phyloP scores from a whole-genome alignment of 2,797 vertebrate species.

The Moxostoma hubbsi region DNA sequence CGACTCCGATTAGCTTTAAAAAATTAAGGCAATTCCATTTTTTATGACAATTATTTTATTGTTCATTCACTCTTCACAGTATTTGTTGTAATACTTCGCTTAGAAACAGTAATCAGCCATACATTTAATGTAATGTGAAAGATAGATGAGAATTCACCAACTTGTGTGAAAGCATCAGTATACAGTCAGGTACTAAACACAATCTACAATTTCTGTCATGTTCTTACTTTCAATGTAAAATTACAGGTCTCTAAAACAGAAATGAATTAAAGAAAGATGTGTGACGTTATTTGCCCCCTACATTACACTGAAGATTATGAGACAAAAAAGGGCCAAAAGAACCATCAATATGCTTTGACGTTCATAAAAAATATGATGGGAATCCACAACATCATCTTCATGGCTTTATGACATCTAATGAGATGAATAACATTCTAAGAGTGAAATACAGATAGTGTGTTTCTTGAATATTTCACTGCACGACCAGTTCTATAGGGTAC shows the following conservation, averaged over 20 bases:
- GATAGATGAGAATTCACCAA: neutral
- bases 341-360: neutral
- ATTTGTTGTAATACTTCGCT: neutral
- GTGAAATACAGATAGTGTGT: neutral
- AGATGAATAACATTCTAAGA: neutral
- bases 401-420: neutral
- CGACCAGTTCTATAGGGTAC: too few species aligned
- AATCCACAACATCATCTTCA: conserved; percentile 4
- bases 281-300: too few species aligned
- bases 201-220: too few species aligned
- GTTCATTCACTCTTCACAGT: too few species aligned
- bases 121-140: neutral
- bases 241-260: too few species aligned
- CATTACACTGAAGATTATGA: neutral
- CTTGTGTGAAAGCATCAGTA: neutral
- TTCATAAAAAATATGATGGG: neutral
- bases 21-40: too few species aligned
- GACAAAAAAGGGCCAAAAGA: neutral
- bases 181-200: too few species aligned
- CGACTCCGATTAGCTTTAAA: neutral
- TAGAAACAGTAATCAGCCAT: neutral
- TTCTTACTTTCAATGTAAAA: too few species aligned
- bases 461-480: neutral
- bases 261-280: too few species aligned
- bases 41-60: too few species aligned